Evolutionary conservation across 2,113 vertebrate genomes (phyloP), one percentile per base, ranked within the genome.

Genomic region (Nestor notabilis): DNA sequence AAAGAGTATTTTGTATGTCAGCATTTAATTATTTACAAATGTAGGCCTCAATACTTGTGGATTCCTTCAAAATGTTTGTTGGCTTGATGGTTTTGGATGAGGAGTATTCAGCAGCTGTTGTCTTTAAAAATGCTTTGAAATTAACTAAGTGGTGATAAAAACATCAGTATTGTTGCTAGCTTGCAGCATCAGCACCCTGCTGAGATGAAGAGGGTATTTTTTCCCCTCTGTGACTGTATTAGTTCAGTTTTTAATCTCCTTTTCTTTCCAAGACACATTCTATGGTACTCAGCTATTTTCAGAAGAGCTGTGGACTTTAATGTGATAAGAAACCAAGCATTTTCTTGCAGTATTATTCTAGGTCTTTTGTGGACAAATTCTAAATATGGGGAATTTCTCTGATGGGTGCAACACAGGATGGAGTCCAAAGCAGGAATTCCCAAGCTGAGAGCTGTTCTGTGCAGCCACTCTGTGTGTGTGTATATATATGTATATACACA

Each of bases 111-210:
- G 68, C 50, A 83, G 79, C 82, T 93, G 71, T 92, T 88, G 49
- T 66, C n/a, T 80, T 77, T 77, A 86, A 86, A 96, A 88, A 88
- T 75, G 37, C 72, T 93, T 90, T 66, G 60, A 77, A 53, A 16
- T 41, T 43, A 75, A 94, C 64, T 75, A 80, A 76, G 13, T 55
- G 53, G 17, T 1, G 5, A 33, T 72, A 14, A 18, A 83, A 78
- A 81, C 21, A 63, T 53, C 55, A 71, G 55, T 52, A 19, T 72
- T 95, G 70, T 82, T 94, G 50, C 69, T 71, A 3, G 13, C 43
- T 87, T 91, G 87, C 91, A 81, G 70, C 89, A 72, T 93, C 70
- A 85, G 87, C 82, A 85, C 49, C 82, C 82, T 95, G 75, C 87
- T 93, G 95, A 77, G 87, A 70, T 56, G 47, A 52, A 80, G 70